Percentiles rank a stretch among this genome's conserved stretches.
Evolutionary conservation across 2,113 vertebrate genomes (phyloP).

Genomic region (Gavia stellata): DNA sequence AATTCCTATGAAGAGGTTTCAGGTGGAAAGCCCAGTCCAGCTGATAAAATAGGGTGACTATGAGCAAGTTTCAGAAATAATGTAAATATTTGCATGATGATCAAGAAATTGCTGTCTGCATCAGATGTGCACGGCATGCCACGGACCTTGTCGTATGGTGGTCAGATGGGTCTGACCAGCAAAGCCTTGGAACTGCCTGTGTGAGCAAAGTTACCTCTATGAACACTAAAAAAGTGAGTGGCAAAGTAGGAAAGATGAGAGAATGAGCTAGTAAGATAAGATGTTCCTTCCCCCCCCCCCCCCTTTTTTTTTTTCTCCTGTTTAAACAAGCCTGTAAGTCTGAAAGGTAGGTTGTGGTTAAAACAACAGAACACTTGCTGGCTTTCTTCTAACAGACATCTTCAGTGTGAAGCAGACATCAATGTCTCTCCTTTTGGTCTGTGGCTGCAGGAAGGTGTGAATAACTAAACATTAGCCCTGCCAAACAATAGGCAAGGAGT

Average conservation of each 20-base stretch:
- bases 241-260: neutral
- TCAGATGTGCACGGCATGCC: neutral
- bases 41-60: neutral
- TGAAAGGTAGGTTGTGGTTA: neutral
- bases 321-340: neutral
- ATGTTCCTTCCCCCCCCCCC: neutral
- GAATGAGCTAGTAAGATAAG: neutral
- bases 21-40: neutral
- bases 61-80: neutral
- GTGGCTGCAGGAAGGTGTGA: neutral
- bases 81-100: neutral
- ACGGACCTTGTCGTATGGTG: neutral
- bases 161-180: neutral
- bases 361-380: neutral
- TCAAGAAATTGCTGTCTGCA: neutral
- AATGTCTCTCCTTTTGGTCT: neutral
- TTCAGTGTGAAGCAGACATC: neutral
- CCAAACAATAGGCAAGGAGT: neutral
- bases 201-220: neutral
- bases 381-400: neutral
- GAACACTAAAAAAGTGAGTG: neutral
- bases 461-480: neutral
- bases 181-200: neutral
- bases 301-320: fast-evolving
- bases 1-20: neutral